Evolutionary conservation across 1,140 invertebrate species (phyloP).

Genomic region (Trypoxylus dichotomus): DNA sequence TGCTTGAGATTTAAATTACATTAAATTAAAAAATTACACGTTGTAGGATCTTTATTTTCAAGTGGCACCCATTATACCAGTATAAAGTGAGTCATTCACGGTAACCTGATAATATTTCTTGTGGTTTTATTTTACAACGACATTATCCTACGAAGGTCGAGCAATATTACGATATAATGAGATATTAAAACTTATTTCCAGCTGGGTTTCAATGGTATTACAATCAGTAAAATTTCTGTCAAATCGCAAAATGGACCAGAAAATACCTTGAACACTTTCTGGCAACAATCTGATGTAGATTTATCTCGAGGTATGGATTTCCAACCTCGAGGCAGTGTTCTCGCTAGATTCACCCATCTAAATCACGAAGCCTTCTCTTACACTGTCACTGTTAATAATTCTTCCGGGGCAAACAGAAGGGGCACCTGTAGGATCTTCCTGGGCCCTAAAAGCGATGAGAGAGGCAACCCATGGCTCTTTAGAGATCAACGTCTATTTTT

Average conservation of each 20-base stretch:
- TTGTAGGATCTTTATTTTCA: no score
- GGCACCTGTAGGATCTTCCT: slow-evolving; percentile 65
- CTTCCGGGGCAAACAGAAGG: slow-evolving; percentile 31
- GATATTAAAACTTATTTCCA: neutral
- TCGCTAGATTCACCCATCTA: slow-evolving; percentile 68
- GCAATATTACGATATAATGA: no score
- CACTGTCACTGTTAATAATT: slow-evolving; percentile 56
- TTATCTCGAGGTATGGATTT: slow-evolving; percentile 77
- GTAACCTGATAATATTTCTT: no score
- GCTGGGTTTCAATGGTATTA: slow-evolving; percentile 55
- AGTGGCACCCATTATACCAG: no score
- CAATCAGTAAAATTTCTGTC: slow-evolving; percentile 59
- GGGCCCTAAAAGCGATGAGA: slow-evolving; percentile 61
- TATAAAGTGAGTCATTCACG: no score
- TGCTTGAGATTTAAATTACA: neutral
- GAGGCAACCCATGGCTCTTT: slow-evolving; percentile 55
- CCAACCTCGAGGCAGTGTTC: slow-evolving; percentile 68
- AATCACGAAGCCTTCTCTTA: slow-evolving; percentile 67
- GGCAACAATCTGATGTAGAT: slow-evolving; percentile 75
- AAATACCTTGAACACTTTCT: slow-evolving; percentile 68
- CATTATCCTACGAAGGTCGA: no score
- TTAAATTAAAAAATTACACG: no score
- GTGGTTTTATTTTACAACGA: no score
- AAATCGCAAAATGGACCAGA: slow-evolving; percentile 53
- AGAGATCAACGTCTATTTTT: slow-evolving; percentile 59